A percentile compares a stretch with the other conserved stretches of the same genome.
These are phyloP conservation scores for Columbina picui DNA, from an alignment of 2,113 vertebrate genomes.

Conservation along the genomic window DNA sequence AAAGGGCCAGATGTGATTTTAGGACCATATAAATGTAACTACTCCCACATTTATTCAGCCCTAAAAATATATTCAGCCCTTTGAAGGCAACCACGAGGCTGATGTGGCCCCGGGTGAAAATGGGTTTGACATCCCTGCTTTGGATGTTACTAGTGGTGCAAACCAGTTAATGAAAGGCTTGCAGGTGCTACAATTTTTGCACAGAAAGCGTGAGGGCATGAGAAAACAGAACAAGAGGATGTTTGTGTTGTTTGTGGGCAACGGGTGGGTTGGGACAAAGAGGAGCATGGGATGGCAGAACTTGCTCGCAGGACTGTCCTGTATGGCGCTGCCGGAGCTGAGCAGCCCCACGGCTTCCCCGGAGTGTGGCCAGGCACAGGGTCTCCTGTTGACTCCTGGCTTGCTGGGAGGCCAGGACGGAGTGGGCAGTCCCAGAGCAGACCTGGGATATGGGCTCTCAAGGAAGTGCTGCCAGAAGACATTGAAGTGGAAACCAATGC, in stretches of 20 bases:
- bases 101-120: too few relatives aligned
- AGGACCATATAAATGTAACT: too few relatives aligned
- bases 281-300: not conserved
- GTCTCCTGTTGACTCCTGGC: not conserved
- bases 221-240: not conserved
- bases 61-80: too few relatives aligned
- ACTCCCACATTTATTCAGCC: too few relatives aligned
- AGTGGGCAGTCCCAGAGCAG: not conserved
- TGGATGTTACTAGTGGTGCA: not conserved
- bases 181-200: accelerated
- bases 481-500: not conserved
- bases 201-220: accelerated
- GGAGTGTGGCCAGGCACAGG: accelerated
- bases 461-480: not conserved
- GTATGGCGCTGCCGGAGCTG: accelerated
- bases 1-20: too few relatives aligned
- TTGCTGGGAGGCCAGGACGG: not conserved
- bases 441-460: not conserved
- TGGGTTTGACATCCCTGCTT: too few relatives aligned
- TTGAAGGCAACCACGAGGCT: too few relatives aligned
- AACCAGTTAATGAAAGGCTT: not conserved
- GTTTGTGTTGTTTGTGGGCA: not conserved
- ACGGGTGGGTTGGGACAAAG: not conserved
- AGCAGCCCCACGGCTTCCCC: not conserved
- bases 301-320: not conserved